phyloP scores from a whole-genome alignment of 2,888 invertebrate genomes.

The Cantharis rustica region DNA sequence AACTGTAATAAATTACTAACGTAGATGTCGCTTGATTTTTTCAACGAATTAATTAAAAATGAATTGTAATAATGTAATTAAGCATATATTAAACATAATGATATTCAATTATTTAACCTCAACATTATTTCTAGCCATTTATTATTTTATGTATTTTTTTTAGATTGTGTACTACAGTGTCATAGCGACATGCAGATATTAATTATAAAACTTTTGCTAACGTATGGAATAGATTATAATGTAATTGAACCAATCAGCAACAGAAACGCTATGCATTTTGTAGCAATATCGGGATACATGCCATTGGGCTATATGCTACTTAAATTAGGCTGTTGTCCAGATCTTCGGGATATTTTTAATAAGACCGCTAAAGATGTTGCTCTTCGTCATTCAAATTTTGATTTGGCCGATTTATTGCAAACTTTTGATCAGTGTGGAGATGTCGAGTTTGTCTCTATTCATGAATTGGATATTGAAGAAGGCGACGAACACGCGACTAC shows the following conservation, averaged over 20 bases:
- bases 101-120: neutral
- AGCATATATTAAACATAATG: too few species aligned
- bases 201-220: conserved; percentile 53
- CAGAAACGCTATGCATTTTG: conserved; percentile 59
- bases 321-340: conserved; percentile 53
- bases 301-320: conserved; percentile 52
- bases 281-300: conserved; percentile 59
- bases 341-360: conserved; percentile 50
- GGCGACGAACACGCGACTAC: neutral
- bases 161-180: conserved; percentile 26
- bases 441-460: neutral
- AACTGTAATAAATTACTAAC: too few species aligned
- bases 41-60: too few species aligned
- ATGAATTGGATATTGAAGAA: neutral
- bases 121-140: neutral
- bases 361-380: conserved; percentile 57
- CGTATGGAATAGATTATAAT: conserved; percentile 53
- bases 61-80: too few species aligned
- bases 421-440: neutral
- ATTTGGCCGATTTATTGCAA: conserved; percentile 15
- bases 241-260: conserved; percentile 54
- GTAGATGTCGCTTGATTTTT: too few species aligned
- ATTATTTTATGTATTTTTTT: neutral
- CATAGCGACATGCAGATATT: conserved; percentile 53
- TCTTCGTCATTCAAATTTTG: conserved; percentile 19